A percentile compares a stretch with the other conserved stretches of the same genome.
phyloP scores from a whole-genome alignment of 2,888 invertebrate genomes.

The Agrypnus murinus region DNA sequence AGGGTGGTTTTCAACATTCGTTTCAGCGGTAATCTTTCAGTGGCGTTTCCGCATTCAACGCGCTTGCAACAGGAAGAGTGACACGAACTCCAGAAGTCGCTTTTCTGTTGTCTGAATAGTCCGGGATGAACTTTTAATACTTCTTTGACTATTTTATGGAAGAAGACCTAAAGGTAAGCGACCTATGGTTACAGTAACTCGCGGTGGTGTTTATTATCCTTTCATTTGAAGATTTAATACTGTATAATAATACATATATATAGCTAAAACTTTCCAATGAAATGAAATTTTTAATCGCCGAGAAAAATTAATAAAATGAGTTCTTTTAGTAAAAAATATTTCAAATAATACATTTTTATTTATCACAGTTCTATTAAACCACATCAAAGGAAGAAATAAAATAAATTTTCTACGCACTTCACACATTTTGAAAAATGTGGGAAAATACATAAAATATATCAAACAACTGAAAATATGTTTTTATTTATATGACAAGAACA shows the following conservation, averaged over 20 bases:
- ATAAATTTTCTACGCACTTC: background rate
- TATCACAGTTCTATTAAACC: background rate
- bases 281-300: too few species aligned
- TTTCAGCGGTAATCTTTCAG: constrained; percentile 28
- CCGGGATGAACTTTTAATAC: background rate
- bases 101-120: background rate
- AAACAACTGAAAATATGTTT: constrained; percentile 17
- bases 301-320: too few species aligned
- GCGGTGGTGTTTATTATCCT: too few species aligned
- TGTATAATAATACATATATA: too few species aligned
- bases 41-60: constrained; percentile 21
- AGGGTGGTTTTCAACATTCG: constrained; percentile 20
- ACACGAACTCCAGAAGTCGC: background rate
- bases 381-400: background rate
- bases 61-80: constrained; percentile 9
- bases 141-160: background rate
- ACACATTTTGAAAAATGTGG: background rate
- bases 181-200: too few species aligned
- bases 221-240: too few species aligned
- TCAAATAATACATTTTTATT: too few species aligned
- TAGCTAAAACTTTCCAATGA: too few species aligned
- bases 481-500: constrained; percentile 8
- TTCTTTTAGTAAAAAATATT: too few species aligned
- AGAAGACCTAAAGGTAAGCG: constrained; percentile 14
- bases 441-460: background rate